Base-by-base conservation (phyloP, 1,140 invertebrate genomes). In the Cotesia vestalis region DNA sequence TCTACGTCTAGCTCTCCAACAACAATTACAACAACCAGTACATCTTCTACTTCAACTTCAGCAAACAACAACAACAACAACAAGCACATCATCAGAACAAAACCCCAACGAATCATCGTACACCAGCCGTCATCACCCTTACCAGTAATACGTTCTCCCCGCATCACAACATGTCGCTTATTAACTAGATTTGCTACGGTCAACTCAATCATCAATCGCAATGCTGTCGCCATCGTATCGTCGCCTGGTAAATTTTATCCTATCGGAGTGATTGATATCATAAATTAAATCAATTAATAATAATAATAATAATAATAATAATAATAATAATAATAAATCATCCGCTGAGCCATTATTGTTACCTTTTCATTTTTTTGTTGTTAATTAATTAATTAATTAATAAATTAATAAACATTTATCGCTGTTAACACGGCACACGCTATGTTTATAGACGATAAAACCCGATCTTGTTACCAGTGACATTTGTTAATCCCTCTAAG, bases 141-240 rank as follows among this genome's bases (percentile, higher is more conserved):
- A 84, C 80, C 83, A 84, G 84, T 85, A 81, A 85, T 85, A 83
- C 85, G 85, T 84, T 78, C 80, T 79, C 83, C 84, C 81, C 83
- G 81, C 80, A 81, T 85, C 81, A 83, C 80, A 79, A 84, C 77
- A 82, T 85, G 81, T 85, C 82, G 84, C 82, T 86, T 86, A 85
- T 86, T 86, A 85, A 86, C 82, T 86, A 82, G 81, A 78, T 84
- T 82, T 78, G 78, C 82, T 81, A 78, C 80, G 80, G 83, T 80
- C 82, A 83, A 82, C 79, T 80, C 76, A 59, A 79, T 84, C 83
- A 83, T 83, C 83, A 80, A 77, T 83, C 78, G 80, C 75, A 82
- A 83, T 81, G 81, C 80, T 76, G 78, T 77, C 74, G 71, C 76
- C 83, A 79, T 79, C 82, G 78, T 83, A 76, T 77, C 75, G 80